Evolutionary conservation across 2,888 invertebrate genomes (phyloP).

Genomic region (Parapristionchus giblindavisi): DNA sequence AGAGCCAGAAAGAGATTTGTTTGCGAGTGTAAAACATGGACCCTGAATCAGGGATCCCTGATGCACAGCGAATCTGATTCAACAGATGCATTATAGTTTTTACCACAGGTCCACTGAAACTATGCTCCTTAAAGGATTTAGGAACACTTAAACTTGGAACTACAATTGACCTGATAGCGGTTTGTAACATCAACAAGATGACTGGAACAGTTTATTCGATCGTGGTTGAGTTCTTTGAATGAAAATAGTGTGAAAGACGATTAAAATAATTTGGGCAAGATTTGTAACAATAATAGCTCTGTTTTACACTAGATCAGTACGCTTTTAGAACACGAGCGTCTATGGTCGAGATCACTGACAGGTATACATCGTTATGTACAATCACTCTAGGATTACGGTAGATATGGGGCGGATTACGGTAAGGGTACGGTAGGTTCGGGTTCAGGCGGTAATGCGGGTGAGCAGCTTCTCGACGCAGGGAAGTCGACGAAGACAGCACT

Average conservation of each 20-base stretch:
- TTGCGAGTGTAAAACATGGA: no score
- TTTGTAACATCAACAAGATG: no score
- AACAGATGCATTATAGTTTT: no score
- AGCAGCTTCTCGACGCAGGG: constrained; percentile 22
- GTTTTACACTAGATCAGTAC: background rate
- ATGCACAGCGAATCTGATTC: no score
- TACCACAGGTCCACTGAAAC: no score
- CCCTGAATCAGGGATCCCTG: no score
- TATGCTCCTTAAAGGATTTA: no score
- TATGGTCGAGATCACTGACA: background rate
- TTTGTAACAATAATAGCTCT: background rate
- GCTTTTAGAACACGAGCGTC: no score
- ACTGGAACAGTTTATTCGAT: no score
- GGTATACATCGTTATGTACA: background rate
- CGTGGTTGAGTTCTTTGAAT: background rate
- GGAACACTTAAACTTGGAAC: no score
- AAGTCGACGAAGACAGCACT: constrained; percentile 5
- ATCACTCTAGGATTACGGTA: background rate
- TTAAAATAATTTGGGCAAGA: background rate
- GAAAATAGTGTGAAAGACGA: background rate
- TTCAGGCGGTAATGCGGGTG: background rate
- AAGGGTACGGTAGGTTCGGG: background rate
- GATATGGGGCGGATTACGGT: background rate
- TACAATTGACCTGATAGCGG: no score
- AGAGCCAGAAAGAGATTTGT: no score